Evolutionary conservation across 2,888 invertebrate genomes (phyloP).

Genomic region (Xiphydria camelus): DNA sequence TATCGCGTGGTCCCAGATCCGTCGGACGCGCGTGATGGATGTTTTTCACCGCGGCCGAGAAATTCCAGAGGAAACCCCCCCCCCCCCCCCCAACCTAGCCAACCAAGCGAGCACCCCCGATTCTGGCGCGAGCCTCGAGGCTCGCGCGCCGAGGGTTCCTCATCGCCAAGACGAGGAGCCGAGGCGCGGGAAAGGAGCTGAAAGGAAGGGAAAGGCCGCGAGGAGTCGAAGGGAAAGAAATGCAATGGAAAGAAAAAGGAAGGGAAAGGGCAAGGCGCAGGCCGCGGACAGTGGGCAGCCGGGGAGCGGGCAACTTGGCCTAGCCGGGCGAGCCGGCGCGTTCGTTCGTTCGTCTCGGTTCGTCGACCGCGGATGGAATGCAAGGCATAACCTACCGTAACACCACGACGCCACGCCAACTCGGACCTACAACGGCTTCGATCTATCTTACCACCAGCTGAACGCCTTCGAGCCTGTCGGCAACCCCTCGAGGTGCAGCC

Average conservation of each 20-base stretch:
- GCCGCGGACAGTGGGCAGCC: conserved; percentile 39
- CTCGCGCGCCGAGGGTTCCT: no score
- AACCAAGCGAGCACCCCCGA: no score
- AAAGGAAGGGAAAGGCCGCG: not conserved
- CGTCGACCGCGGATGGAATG: conserved; percentile 55
- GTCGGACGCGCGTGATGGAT: no score
- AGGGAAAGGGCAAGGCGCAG: conserved; percentile 33
- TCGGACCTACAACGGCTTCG: conserved; percentile 12
- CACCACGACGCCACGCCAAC: conserved; percentile 39
- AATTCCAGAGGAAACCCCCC: not conserved
- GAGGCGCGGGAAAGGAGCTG: not conserved
- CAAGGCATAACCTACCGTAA: conserved; percentile 56
- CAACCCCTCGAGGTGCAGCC: no score
- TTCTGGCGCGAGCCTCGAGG: no score
- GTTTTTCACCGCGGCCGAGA: no score
- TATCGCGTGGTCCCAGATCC: no score
- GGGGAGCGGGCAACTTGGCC: conserved; percentile 24
- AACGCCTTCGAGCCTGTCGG: no score
- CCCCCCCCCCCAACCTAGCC: no score
- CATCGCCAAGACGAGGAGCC: no score
- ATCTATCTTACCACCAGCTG: conserved; percentile 3
- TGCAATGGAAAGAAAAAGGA: conserved; percentile 11
- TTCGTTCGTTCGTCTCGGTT: conserved; percentile 48
- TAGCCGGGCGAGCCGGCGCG: conserved; percentile 22
- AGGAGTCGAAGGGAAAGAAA: conserved; percentile 13